Conservation (phyloP, 1,140 invertebrate species). For the Scylla paramamosain region DNA sequence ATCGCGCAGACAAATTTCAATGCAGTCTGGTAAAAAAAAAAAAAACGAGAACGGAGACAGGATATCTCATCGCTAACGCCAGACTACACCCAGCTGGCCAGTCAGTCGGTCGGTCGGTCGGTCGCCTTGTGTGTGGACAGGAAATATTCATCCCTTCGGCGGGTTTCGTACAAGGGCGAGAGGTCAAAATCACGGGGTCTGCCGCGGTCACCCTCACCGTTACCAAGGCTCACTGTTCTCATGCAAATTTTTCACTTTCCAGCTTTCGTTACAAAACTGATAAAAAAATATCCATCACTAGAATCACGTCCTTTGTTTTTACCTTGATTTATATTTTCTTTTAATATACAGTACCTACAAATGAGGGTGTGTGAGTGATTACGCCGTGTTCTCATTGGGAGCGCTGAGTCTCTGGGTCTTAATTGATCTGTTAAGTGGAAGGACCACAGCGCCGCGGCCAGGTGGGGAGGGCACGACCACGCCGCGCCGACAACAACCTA, state of each 20-base stretch:
- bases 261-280: no score
- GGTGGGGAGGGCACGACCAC: constrained; percentile 34
- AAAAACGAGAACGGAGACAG: not conserved
- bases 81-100: no score
- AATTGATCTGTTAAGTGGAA: constrained; percentile 73
- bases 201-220: not conserved
- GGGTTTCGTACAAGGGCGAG: constrained; percentile 39
- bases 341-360: not conserved
- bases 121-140: not conserved
- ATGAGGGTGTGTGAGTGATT: not conserved
- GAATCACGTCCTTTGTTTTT: not conserved
- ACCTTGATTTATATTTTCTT: not conserved
- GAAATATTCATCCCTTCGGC: not conserved
- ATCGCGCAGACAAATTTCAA: no score
- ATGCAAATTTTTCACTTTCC: no score
- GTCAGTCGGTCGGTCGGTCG: no score
- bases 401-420: constrained; percentile 48
- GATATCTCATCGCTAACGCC: not conserved
- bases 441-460: constrained; percentile 31
- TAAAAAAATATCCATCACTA: no score
- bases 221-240: constrained; percentile 40
- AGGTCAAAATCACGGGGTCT: constrained; percentile 66
- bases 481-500: constrained; percentile 27
- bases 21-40: not conserved
- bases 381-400: not conserved